phyloP scores from a whole-genome alignment of 2,113 vertebrate species.

The Danionella cerebrum region DNA sequence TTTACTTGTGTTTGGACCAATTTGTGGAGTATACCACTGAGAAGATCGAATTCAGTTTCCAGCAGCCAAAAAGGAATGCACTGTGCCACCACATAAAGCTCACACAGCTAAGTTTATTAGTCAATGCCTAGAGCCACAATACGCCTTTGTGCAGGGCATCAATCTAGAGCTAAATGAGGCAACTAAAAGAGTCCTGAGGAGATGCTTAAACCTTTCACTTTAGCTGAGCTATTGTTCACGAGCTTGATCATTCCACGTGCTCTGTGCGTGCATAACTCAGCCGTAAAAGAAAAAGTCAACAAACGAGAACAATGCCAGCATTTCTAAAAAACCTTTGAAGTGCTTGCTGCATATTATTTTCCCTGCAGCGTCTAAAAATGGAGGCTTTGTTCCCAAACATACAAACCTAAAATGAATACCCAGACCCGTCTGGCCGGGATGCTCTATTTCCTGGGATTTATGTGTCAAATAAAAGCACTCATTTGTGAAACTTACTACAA shows the following conservation, averaged over 20 bases:
- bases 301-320: not conserved
- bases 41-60: no score
- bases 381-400: slow-evolving; percentile 3
- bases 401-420: not conserved
- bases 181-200: slow-evolving; percentile 2
- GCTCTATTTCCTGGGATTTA: not conserved
- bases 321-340: not conserved
- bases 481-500: not conserved
- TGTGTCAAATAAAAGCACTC: not conserved
- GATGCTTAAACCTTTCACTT: slow-evolving; percentile 1
- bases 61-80: no score
- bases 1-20: no score
- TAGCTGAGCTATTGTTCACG: not conserved
- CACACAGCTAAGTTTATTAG: slow-evolving; percentile 29
- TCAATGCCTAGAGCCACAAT: slow-evolving; percentile 15
- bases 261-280: not conserved
- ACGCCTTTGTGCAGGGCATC: slow-evolving; percentile 21
- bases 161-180: slow-evolving; percentile 16
- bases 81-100: slow-evolving; percentile 17
- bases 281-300: slow-evolving; percentile 9
- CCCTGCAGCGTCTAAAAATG: not conserved
- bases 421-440: not conserved
- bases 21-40: no score
- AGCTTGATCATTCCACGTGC: not conserved
- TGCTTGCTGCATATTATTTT: not conserved